A percentile compares a stretch with the other conserved stretches of the same genome.
Conservation (phyloP, 2,113 vertebrate species). For the Struthidea cinerea region DNA sequence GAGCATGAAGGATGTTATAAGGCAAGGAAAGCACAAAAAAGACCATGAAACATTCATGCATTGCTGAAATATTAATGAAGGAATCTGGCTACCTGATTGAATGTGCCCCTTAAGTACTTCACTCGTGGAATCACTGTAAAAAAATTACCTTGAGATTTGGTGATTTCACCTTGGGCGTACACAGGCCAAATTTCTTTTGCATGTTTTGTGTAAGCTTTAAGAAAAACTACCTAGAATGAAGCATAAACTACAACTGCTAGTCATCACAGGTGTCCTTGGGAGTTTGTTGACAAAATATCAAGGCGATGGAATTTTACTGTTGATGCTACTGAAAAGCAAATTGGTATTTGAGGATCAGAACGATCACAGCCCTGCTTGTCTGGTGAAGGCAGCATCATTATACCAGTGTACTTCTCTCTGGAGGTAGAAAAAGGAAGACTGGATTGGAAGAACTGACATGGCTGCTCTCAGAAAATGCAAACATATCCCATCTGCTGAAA, state of each 20-base stretch:
- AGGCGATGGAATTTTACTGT: neutral
- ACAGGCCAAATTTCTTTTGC: neutral
- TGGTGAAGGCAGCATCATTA: neutral
- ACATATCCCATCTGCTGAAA: neutral
- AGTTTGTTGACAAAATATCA: neutral
- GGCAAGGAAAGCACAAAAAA: neutral
- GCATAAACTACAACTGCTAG: neutral
- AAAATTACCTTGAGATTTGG: neutral
- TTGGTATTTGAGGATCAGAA: neutral
- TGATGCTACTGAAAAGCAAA: neutral
- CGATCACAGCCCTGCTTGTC: neutral
- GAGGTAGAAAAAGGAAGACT: neutral
- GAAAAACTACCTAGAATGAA: neutral
- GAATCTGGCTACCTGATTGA: neutral
- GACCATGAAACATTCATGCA: neutral
- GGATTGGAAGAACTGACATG: neutral
- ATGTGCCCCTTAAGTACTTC: neutral
- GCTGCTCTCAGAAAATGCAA: neutral
- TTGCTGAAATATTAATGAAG: neutral
- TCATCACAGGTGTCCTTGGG: neutral
- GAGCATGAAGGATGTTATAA: neutral
- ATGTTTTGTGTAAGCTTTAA: neutral
- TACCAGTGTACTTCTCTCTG: fast-evolving
- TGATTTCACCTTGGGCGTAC: neutral
- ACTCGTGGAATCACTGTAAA: neutral